Base-by-base conservation (phyloP, 2,113 vertebrate genomes). In the Chloebia gouldiae region DNA sequence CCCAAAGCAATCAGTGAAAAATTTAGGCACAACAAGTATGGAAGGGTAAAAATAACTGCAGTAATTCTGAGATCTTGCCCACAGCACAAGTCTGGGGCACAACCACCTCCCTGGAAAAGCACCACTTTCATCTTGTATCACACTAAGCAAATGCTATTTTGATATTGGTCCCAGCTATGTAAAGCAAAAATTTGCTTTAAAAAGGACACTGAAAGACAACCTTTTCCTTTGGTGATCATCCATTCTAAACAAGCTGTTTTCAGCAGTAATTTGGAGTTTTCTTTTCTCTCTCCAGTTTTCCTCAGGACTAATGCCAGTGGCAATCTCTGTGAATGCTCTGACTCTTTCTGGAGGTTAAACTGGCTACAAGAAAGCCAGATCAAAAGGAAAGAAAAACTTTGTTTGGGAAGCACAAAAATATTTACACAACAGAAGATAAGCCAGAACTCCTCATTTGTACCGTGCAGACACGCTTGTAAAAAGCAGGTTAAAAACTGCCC, bases 381-480 rank as follows among this genome's bases (percentile, higher is more conserved):
- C 77, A 95, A 96, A 96, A 73, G 54, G 59, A 81, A 42, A 47
- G 42, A 39, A 72, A 56, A 79, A 53, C 60, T 91, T 88, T 56
- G n/a, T 75, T 92, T 68, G 50, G 53, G 59, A 88, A 91, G 73
- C 80, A 91, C 50, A 85, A 37, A 76, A 71, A 33, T 91, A 92
- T 96, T 96, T 95, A 84, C 61, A 84, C 69, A 85, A 78, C 51
- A 90, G 44, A 50, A 80, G 88, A 91, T 79, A 89, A 95, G 70
- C 51, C 54, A 31, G 42, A 93, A 59, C 28, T 86, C 72, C 49
- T 79, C 49, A 2, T 45, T 77, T 44, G 75, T 53, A 42, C 56
- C 75, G 11, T 30, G 33, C 2, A 37, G 88, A 60, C 49, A 64
- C 0, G 5, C 94, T 90, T 65, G 68, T 79, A 68, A 72, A 69